These are phyloP conservation scores for Acrocera orbiculus DNA, from an alignment of 2,888 invertebrate species.

Conservation along the genomic window DNA sequence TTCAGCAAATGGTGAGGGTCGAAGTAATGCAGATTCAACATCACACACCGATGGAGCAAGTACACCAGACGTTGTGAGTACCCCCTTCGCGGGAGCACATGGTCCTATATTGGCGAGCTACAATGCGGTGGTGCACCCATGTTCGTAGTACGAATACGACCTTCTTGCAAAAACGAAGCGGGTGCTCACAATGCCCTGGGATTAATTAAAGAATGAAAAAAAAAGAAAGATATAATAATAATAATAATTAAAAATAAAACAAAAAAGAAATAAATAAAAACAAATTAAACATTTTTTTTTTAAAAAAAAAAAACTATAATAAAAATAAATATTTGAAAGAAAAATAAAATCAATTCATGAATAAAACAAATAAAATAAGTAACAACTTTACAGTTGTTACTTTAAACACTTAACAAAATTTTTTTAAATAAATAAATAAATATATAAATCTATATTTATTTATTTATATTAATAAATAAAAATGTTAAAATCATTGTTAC, in stretches of 20 bases:
- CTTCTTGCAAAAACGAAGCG: conserved; percentile 58
- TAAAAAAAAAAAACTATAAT: conserved; percentile 2
- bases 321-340: neutral
- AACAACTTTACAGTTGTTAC: neutral
- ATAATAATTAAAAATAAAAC: conserved; percentile 15
- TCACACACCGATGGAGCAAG: conserved; percentile 88
- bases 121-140: conserved; percentile 64
- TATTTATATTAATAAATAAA: no score
- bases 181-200: conserved; percentile 49
- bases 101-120: conserved; percentile 55
- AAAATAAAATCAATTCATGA: conserved; percentile 8
- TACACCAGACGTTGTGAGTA: conserved; percentile 94
- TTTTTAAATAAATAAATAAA: neutral
- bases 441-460: no score
- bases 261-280: conserved; percentile 5
- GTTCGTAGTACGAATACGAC: conserved; percentile 52
- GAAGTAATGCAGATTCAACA: conserved; percentile 85
- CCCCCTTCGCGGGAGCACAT: conserved; percentile 55
- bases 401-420: no score
- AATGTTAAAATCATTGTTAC: conserved; percentile 12
- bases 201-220: conserved; percentile 20
- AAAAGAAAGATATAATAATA: conserved; percentile 17
- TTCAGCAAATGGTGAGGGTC: conserved; percentile 62
- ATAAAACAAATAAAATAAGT: conserved; percentile 3
- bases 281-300: neutral